phyloP scores from a whole-genome alignment of 1,140 invertebrate species.

The Tetragonula clypearis region DNA sequence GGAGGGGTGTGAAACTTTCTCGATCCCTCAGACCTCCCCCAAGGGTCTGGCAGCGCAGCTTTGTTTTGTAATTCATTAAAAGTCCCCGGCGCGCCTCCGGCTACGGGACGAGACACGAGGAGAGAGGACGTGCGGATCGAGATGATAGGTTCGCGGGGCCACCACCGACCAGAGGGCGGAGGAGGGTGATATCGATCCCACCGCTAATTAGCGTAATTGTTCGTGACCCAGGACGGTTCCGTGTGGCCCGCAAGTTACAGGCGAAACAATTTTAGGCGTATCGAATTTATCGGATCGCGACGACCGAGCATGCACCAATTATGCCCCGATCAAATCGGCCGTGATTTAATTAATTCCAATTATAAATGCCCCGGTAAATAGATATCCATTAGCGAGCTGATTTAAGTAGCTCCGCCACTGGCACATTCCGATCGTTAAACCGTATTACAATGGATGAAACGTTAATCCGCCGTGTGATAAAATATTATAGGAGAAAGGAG shows the following conservation, averaged over 20 bases:
- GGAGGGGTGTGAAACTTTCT: constrained; percentile 48
- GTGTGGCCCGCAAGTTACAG: background rate
- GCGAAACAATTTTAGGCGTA: constrained; percentile 11
- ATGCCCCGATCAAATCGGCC: constrained; percentile 13
- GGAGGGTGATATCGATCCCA: constrained; percentile 45
- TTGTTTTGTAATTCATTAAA: constrained; percentile 72
- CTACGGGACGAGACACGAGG: background rate
- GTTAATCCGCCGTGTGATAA: background rate
- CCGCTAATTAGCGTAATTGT: constrained; percentile 71
- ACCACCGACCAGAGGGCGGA: background rate
- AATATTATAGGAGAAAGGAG: background rate
- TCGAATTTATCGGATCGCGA: constrained; percentile 31
- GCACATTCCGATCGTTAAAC: background rate
- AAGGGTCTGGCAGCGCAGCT: background rate
- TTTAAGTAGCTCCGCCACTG: background rate
- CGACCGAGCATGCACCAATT: constrained; percentile 8
- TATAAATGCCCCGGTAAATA: constrained; percentile 29
- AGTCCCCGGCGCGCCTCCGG: constrained; percentile 37
- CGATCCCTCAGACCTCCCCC: constrained; percentile 6
- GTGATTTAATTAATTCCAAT: constrained; percentile 31
- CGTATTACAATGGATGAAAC: constrained; percentile 1
- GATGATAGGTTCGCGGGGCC: constrained; percentile 12
- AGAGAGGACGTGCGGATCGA: background rate
- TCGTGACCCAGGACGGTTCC: constrained; percentile 12
- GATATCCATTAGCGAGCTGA: constrained; percentile 11